Percentiles rank a stretch among this genome's conserved stretches.
These are phyloP conservation scores for Brachyistius frenatus DNA, from an alignment of 2,113 vertebrate genomes.

Conservation along the genomic window DNA sequence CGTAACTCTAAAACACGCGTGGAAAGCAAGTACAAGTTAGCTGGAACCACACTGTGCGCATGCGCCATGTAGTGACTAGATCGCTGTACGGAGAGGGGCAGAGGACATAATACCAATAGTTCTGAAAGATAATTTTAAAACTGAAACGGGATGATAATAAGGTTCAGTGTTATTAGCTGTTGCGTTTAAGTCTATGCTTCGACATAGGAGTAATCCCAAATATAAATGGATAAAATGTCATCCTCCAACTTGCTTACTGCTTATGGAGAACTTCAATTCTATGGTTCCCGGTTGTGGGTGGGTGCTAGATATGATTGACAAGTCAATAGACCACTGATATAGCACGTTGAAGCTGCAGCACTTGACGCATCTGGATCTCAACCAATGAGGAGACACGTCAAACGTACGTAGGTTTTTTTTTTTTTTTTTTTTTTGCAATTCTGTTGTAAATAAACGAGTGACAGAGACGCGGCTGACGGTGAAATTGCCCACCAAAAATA, in stretches of 20 bases:
- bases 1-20: conserved; percentile 49
- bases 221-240: no score
- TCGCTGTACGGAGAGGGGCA: conserved; percentile 50
- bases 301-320: conserved; percentile 51
- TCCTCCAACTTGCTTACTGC: fast-evolving
- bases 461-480: conserved; percentile 57
- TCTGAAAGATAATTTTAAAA: neutral
- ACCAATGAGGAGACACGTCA: conserved; percentile 76
- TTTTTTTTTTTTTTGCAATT: conserved; percentile 47
- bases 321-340: conserved; percentile 52
- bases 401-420: conserved; percentile 43
- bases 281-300: conserved; percentile 14
- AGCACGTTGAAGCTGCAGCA: conserved; percentile 25
- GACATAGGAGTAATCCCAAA: no score
- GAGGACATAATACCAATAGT: conserved; percentile 18
- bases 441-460: conserved; percentile 87
- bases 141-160: neutral
- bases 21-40: neutral
- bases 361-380: conserved; percentile 73
- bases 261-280: neutral
- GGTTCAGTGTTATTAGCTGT: fast-evolving
- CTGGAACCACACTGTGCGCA: conserved; percentile 42
- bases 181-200: fast-evolving
- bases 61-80: conserved; percentile 12
- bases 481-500: conserved; percentile 43